Evolutionary conservation across 2,888 invertebrate genomes (phyloP).

Genomic region (Willowsia nigromaculata): DNA sequence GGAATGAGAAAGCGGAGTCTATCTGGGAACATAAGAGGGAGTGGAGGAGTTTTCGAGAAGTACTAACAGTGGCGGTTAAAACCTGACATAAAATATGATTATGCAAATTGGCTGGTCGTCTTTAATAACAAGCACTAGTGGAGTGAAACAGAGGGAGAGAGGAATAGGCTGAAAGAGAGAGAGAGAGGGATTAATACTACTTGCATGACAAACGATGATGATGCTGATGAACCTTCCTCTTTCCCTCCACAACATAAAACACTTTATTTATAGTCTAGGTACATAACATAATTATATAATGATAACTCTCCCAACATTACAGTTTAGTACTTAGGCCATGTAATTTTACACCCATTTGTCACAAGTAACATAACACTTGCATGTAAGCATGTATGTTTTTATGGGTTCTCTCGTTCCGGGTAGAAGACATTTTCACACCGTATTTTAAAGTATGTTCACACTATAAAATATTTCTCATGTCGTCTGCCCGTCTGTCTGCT

Average conservation of each 20-base stretch:
- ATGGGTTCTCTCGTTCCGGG: too few relatives aligned
- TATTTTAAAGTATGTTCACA: too few relatives aligned
- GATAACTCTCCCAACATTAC: background rate
- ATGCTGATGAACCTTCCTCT: background rate
- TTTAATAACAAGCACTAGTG: conserved; percentile 46
- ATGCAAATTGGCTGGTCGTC: conserved; percentile 60
- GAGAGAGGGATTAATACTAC: conserved; percentile 34
- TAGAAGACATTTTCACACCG: too few relatives aligned
- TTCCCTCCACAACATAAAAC: background rate
- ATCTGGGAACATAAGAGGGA: background rate
- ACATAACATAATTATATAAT: background rate
- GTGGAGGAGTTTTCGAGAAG: background rate
- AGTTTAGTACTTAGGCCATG: background rate
- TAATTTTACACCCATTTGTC: background rate
- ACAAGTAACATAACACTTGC: background rate
- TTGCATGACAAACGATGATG: conserved; percentile 1
- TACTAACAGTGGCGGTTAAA: background rate
- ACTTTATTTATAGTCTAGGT: background rate
- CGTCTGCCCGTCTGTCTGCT: too few relatives aligned
- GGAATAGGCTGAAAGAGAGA: background rate
- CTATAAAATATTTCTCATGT: too few relatives aligned
- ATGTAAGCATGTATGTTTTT: too few relatives aligned
- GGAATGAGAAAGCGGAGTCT: background rate
- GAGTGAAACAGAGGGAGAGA: background rate
- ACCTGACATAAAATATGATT: conserved; percentile 66